A percentile compares a stretch with the other conserved stretches of the same genome.
phyloP scores from a whole-genome alignment of 2,888 invertebrate genomes.

The Dryadula phaetusa region DNA sequence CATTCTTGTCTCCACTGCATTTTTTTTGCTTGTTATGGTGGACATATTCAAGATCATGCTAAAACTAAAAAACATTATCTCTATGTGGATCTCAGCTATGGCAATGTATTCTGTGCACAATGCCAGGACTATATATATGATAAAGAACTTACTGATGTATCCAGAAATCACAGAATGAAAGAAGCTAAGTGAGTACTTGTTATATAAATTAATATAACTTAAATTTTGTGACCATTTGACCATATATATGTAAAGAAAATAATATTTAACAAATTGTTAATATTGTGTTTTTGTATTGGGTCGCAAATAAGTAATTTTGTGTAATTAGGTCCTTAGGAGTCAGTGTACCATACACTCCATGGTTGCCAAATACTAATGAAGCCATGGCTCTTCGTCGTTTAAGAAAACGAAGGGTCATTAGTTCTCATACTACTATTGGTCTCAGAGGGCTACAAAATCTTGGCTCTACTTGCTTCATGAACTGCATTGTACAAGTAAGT shows the following conservation, averaged over 20 bases:
- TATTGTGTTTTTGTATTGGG: neutral
- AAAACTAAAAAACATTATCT: constrained; percentile 92
- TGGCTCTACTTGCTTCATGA: constrained; percentile 99
- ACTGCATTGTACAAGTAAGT: constrained; percentile 94
- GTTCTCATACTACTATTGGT: constrained; percentile 93
- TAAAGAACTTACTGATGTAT: constrained; percentile 86
- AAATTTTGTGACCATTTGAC: no score
- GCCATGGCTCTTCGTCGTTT: constrained; percentile 90
- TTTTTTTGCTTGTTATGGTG: constrained; percentile 95
- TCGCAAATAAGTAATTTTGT: neutral
- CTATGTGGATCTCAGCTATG: constrained; percentile 94
- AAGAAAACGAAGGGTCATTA: constrained; percentile 90
- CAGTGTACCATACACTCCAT: constrained; percentile 87
- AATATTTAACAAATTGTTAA: neutral
- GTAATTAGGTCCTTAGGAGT: constrained; percentile 80
- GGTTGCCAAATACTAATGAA: constrained; percentile 92
- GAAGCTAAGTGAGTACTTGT: constrained; percentile 79
- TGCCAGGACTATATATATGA: constrained; percentile 98
- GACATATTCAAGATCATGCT: constrained; percentile 94
- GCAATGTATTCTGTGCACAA: constrained; percentile 94
- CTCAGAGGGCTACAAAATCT: constrained; percentile 97
- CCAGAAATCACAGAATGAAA: constrained; percentile 78
- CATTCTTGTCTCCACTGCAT: constrained; percentile 96
- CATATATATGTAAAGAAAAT: neutral
- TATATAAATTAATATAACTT: neutral